Conservation (phyloP, 2,113 vertebrate genomes). For the Plectropomus leopardus region DNA sequence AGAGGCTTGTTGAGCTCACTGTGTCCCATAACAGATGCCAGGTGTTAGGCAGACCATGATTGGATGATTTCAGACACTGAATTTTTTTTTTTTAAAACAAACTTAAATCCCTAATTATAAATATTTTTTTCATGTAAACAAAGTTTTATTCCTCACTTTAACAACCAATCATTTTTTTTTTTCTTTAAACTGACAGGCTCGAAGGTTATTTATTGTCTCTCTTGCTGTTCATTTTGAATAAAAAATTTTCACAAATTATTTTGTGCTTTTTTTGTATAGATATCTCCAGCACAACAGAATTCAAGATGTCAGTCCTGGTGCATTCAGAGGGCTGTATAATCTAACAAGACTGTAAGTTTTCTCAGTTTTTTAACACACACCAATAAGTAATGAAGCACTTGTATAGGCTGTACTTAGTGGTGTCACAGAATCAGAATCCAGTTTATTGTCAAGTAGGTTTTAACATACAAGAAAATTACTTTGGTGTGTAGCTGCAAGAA, state of each 20-base stretch:
- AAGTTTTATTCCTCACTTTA: not conserved
- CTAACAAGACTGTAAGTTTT: constrained; percentile 93
- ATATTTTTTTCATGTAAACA: not conserved
- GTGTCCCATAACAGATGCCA: not conserved
- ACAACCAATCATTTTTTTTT: not conserved
- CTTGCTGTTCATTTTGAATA: no score
- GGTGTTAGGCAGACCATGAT: not conserved
- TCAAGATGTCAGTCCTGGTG: constrained; percentile 85
- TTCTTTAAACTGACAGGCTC: not conserved
- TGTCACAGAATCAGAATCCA: no score
- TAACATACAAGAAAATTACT: no score
- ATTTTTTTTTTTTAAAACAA: not conserved
- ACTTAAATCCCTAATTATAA: not conserved
- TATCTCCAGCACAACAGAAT: constrained; percentile 95
- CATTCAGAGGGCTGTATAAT: constrained; percentile 93
- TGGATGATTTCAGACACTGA: not conserved
- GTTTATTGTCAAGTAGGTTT: no score
- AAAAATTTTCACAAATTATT: not conserved
- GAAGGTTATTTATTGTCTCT: not conserved
- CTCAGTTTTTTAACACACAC: not conserved
- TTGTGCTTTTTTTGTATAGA: constrained; percentile 76
- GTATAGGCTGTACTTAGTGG: not conserved
- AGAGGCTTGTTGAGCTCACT: not conserved
- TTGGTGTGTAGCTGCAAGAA: no score
- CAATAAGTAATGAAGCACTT: not conserved